These are phyloP conservation scores for Steinernema carpocapsae DNA, from an alignment of 2,888 invertebrate species.

Conservation along the genomic window DNA sequence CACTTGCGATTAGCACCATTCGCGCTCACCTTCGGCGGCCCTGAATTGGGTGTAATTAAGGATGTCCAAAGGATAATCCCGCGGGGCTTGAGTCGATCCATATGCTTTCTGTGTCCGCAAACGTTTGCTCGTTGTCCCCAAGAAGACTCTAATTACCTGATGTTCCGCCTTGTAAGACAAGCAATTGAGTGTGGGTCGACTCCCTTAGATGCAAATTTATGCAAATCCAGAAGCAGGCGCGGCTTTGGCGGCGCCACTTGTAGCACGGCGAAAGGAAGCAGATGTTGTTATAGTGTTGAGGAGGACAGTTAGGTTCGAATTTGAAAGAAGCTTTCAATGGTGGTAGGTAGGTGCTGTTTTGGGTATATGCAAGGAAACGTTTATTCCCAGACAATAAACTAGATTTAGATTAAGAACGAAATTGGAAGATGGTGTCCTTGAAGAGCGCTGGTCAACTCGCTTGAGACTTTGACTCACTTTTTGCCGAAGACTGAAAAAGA, in stretches of 20 bases:
- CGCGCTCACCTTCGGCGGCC: slow-evolving; percentile 27
- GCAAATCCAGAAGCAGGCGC: neutral
- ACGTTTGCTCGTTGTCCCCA: neutral
- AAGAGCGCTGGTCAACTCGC: too few species aligned
- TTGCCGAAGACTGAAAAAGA: neutral
- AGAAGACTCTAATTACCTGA: slow-evolving; percentile 30
- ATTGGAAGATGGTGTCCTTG: too few species aligned
- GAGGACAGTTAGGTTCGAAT: neutral
- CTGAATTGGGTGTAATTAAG: slow-evolving; percentile 16
- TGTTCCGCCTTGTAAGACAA: neutral
- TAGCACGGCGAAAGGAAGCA: slow-evolving; percentile 7
- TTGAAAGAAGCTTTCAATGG: neutral
- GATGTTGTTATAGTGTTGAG: slow-evolving; percentile 15
- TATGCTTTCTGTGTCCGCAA: neutral
- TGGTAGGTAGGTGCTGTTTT: too few species aligned
- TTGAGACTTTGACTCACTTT: too few species aligned
- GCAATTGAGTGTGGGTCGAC: neutral
- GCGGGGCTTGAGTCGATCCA: slow-evolving; percentile 16
- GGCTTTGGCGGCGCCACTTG: slow-evolving; percentile 33
- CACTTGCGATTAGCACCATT: neutral
- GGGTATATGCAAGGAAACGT: neutral
- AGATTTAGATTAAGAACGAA: neutral
- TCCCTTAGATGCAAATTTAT: slow-evolving; percentile 23
- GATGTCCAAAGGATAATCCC: slow-evolving; percentile 26
- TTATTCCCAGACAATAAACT: neutral